Evolutionary conservation across 2,888 invertebrate genomes (phyloP).

Genomic region (Heliconius ethilla): DNA sequence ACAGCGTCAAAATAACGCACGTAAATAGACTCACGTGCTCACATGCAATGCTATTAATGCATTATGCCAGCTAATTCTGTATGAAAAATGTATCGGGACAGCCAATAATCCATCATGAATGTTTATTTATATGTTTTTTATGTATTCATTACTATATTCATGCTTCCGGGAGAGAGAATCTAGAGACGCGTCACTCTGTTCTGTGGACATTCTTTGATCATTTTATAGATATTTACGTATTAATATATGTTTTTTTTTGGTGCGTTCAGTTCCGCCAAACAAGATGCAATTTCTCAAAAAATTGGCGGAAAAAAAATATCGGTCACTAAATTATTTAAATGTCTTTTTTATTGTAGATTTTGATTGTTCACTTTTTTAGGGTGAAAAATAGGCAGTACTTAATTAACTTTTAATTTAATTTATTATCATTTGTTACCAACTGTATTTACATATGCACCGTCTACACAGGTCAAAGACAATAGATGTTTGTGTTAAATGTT

Average conservation of each 20-base stretch:
- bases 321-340: too few relatives aligned
- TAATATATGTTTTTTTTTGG: background rate
- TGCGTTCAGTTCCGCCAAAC: background rate
- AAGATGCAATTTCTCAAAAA: background rate
- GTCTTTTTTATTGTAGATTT: background rate
- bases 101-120: slow-evolving; percentile 4
- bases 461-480: slow-evolving; percentile 10
- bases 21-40: slow-evolving; percentile 12
- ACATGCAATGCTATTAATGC: background rate
- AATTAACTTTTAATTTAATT: background rate
- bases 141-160: background rate
- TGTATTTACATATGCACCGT: background rate
- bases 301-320: too few relatives aligned
- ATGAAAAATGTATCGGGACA: background rate
- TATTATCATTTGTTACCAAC: slow-evolving; percentile 15
- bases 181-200: background rate
- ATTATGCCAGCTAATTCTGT: slow-evolving; percentile 8
- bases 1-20: slow-evolving; percentile 4
- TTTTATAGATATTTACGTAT: too few relatives aligned
- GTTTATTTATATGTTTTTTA: background rate
- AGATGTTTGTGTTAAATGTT: slow-evolving; percentile 1
- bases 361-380: background rate
- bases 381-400: background rate
- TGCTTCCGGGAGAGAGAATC: background rate
- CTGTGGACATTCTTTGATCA: background rate